These are phyloP conservation scores for Vulpes lagopus DNA, from an alignment of 2,113 vertebrate genomes.

Conservation along the genomic window DNA sequence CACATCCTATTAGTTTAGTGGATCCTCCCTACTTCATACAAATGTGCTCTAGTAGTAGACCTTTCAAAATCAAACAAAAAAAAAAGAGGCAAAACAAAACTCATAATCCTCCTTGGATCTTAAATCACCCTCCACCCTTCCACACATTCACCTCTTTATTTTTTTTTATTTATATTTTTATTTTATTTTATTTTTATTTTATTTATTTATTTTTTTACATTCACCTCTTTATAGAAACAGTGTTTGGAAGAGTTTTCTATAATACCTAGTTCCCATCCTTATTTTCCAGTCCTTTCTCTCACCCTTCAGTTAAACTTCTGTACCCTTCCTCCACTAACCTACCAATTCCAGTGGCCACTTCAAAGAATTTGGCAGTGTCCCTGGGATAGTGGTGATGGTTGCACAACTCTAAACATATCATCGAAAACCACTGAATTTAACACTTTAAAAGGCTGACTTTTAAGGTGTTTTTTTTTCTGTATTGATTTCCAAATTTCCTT, in stretches of 20 bases:
- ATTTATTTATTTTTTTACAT: no score
- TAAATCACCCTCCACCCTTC: no score
- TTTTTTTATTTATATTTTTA: no score
- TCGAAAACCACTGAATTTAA: neutral
- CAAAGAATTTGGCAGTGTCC: neutral
- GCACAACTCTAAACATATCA: neutral
- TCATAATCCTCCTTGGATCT: neutral
- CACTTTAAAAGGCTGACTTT: neutral
- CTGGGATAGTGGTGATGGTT: neutral
- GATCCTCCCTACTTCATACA: neutral
- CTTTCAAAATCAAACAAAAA: neutral
- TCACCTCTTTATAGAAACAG: neutral
- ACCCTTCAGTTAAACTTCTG: neutral
- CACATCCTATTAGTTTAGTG: neutral
- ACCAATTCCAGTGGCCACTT: neutral
- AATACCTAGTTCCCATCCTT: neutral
- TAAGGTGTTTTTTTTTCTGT: neutral
- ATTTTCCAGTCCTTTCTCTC: neutral
- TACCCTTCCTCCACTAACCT: neutral
- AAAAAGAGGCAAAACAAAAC: neutral
- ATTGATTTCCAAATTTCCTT: neutral
- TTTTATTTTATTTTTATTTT: no score
- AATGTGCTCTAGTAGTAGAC: neutral
- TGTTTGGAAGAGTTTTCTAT: neutral
- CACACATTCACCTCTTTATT: neutral